Evolutionary conservation across 2,113 vertebrate genomes (phyloP).

Genomic region (Hyla sarda): DNA sequence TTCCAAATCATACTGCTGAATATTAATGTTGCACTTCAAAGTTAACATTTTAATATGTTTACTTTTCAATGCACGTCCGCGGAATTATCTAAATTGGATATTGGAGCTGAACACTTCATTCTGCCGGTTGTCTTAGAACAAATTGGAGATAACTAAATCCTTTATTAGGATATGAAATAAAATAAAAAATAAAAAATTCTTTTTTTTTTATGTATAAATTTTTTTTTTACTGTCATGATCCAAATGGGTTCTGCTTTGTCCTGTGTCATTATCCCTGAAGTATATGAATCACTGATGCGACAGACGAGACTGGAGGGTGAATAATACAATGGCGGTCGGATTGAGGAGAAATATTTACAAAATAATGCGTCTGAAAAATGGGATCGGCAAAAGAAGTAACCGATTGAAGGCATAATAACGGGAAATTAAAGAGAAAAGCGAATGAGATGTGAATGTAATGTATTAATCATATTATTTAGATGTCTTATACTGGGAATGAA

Average conservation of each 20-base stretch:
- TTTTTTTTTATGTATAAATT: too few relatives aligned
- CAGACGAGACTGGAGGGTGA: background rate
- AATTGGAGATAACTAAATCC: conserved; percentile 31
- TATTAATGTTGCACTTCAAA: conserved; percentile 58
- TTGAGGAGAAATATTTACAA: background rate
- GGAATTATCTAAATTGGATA: conserved; percentile 58
- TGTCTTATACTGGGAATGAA: background rate
- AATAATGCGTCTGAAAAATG: background rate
- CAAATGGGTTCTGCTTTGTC: background rate
- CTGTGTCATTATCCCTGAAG: background rate
- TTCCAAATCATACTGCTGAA: conserved; percentile 54
- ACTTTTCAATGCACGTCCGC: conserved; percentile 48
- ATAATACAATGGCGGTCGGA: background rate
- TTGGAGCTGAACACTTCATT: conserved; percentile 40
- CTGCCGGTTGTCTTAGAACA: conserved; percentile 2
- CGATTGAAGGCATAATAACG: background rate
- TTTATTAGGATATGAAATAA: background rate
- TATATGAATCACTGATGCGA: background rate
- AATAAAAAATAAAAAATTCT: background rate
- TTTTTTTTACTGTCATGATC: background rate
- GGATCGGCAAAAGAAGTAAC: background rate
- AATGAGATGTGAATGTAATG: background rate
- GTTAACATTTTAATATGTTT: conserved; percentile 58
- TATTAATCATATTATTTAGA: background rate
- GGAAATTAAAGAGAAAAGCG: background rate